These are phyloP conservation scores for Desmodus rotundus DNA, from an alignment of 2,113 vertebrate genomes.

Conservation along the genomic window DNA sequence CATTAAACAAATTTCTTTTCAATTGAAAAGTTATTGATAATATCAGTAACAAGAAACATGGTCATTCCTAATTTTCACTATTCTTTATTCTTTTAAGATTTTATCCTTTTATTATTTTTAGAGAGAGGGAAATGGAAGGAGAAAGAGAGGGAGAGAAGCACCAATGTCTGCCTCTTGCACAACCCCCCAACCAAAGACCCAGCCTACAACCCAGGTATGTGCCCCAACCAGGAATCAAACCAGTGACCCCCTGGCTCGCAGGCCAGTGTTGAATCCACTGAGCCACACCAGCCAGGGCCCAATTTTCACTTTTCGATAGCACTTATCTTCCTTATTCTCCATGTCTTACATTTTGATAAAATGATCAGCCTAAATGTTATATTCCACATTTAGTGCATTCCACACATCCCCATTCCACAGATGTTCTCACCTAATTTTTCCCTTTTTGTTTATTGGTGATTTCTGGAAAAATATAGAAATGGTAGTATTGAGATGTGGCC, in stretches of 20 bases:
- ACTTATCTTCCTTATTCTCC: background rate
- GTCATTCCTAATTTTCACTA: background rate
- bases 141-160: no score
- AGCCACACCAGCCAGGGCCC: no score
- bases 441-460: background rate
- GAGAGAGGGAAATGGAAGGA: no score
- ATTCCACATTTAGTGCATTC: background rate
- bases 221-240: no score
- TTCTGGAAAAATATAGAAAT: background rate
- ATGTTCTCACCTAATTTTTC: background rate
- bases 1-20: background rate
- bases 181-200: no score
- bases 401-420: background rate
- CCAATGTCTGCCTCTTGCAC: no score
- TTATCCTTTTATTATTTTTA: no score
- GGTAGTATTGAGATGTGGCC: background rate
- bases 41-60: background rate
- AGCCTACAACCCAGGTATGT: no score
- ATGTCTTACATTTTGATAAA: background rate
- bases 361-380: background rate
- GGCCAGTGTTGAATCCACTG: no score
- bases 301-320: background rate
- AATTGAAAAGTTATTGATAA: background rate
- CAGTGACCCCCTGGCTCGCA: no score
- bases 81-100: no score